phyloP scores from a whole-genome alignment of 1,140 invertebrate genomes.

The Cyphomyrmex costatus region DNA sequence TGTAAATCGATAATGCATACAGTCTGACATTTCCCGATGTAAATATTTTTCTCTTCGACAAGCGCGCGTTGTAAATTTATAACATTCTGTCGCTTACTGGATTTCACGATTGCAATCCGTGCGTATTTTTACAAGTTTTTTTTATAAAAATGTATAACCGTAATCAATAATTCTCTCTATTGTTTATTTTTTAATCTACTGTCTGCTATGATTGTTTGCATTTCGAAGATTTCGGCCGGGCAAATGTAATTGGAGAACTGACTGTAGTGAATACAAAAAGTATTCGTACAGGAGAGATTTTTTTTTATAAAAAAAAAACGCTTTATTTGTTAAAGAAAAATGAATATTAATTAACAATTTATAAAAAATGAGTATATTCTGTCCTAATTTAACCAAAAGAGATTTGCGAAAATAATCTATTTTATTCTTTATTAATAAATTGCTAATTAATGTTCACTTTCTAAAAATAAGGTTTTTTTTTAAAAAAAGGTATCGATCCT shows the following conservation, averaged over 20 bases:
- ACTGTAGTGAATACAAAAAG: too few species aligned
- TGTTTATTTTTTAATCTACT: not conserved
- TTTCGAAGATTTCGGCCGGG: not conserved
- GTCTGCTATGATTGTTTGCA: not conserved
- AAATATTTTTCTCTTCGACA: constrained; percentile 49
- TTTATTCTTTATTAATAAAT: too few species aligned
- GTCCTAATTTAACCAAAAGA: too few species aligned
- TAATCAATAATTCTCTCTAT: constrained; percentile 17
- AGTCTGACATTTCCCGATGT: constrained; percentile 37
- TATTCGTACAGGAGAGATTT: too few species aligned
- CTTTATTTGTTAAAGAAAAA: too few species aligned
- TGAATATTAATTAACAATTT: too few species aligned
- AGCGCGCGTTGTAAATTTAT: constrained; percentile 47
- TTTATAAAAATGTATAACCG: constrained; percentile 19
- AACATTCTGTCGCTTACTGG: constrained; percentile 32
- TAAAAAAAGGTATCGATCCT: too few species aligned
- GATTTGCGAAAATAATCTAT: too few species aligned
- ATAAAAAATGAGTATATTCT: too few species aligned
- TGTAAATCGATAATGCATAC: constrained; percentile 51
- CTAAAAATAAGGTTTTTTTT: too few species aligned
- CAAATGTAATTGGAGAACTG: not conserved
- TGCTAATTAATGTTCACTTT: too few species aligned
- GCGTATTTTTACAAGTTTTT: constrained; percentile 16
- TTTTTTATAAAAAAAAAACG: too few species aligned
- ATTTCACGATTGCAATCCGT: constrained; percentile 29